Evolutionary conservation across 2,797 vertebrate genomes (phyloP).

Genomic region (Gephyroberyx darwinii): DNA sequence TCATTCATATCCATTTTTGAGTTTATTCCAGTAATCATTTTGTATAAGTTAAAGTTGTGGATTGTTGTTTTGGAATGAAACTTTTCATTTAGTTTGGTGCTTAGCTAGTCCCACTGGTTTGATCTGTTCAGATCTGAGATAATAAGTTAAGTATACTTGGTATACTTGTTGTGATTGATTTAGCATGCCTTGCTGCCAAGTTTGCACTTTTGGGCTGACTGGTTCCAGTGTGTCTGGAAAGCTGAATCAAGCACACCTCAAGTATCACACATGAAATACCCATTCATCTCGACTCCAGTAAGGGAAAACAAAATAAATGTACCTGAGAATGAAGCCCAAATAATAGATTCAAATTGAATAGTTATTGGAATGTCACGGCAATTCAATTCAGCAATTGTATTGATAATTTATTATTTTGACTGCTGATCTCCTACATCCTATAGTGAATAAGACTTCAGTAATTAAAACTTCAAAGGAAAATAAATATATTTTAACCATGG

Average conservation of each 20-base stretch:
- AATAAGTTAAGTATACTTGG: constrained; percentile 2
- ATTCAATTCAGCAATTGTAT: constrained; percentile 30
- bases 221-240: neutral
- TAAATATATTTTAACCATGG: constrained; percentile 52
- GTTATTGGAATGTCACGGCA: constrained; percentile 25
- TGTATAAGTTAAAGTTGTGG: neutral
- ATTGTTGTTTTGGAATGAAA: constrained; percentile 18
- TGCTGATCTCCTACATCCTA: constrained; percentile 69
- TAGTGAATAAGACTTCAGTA: constrained; percentile 49
- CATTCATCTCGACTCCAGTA: neutral
- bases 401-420: constrained; percentile 78
- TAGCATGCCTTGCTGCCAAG: constrained; percentile 7
- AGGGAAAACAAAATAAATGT: constrained; percentile 3
- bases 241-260: neutral
- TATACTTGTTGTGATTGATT: constrained; percentile 9
- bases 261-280: neutral
- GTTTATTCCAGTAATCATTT: constrained; percentile 10
- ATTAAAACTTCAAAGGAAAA: constrained; percentile 44
- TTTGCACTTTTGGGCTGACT: constrained; percentile 4
- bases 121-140: constrained; percentile 3
- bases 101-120: neutral
- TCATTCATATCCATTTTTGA: constrained; percentile 17
- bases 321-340: constrained; percentile 1
- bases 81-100: neutral
- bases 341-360: constrained; percentile 26